A percentile compares a stretch with the other conserved stretches of the same genome.
Evolutionary conservation across 2,113 vertebrate species (phyloP).

Genomic region (Elephas maximus): DNA sequence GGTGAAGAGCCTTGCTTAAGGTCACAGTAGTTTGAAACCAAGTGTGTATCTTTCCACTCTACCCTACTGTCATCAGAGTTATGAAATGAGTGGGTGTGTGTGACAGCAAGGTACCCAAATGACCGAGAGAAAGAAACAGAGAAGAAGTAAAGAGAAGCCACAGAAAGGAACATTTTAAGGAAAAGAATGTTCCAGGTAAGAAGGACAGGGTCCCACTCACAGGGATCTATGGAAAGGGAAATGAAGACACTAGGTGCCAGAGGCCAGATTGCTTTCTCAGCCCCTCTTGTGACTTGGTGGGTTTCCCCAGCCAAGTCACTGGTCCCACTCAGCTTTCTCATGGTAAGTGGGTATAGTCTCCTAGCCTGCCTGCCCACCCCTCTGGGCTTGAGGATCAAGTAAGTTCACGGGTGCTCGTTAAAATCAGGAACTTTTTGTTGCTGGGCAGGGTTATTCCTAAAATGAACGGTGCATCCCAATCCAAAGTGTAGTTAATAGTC

Average conservation of each 20-base stretch:
- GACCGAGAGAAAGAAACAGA: neutral
- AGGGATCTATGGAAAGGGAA: neutral
- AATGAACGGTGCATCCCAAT: neutral
- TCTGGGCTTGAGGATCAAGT: neutral
- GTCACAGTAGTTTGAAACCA: neutral
- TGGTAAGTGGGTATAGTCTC: neutral
- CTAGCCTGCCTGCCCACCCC: neutral
- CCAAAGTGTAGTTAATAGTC: neutral
- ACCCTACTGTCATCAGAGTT: neutral
- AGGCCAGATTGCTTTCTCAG: neutral
- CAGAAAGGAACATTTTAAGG: neutral
- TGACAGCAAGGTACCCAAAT: neutral
- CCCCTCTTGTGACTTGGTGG: neutral
- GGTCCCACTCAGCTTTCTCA: neutral
- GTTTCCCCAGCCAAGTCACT: neutral
- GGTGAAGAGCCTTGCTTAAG: neutral
- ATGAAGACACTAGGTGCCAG: neutral
- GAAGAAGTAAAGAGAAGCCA: neutral
- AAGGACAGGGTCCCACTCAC: neutral
- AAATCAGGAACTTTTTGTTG: accelerated
- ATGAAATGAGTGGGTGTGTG: neutral
- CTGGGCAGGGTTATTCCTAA: neutral
- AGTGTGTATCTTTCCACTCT: neutral
- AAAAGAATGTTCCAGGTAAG: neutral
- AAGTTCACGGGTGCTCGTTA: neutral